A percentile compares a stretch with the other conserved stretches of the same genome.
Evolutionary conservation across 2,888 invertebrate genomes (phyloP).

Genomic region (Trissolcus japonicus): DNA sequence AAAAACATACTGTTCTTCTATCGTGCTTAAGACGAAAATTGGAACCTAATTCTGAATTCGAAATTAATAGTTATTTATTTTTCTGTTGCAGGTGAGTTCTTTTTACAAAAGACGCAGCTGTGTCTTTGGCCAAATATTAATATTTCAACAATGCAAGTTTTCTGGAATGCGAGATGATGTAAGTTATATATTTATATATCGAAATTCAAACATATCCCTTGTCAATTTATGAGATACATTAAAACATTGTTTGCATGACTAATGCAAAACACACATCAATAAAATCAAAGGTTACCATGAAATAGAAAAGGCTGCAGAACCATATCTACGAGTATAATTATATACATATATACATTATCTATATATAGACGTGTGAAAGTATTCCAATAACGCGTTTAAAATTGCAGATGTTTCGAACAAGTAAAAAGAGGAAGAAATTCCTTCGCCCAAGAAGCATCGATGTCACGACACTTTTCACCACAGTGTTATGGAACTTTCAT

Average conservation of each 20-base stretch:
- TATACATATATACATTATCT: too few species aligned
- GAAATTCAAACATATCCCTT: too few species aligned
- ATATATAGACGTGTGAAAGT: slow-evolving; percentile 32
- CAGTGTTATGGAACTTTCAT: slow-evolving; percentile 70
- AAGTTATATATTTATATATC: too few species aligned
- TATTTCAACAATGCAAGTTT: too few species aligned
- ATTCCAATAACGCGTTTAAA: slow-evolving; percentile 55
- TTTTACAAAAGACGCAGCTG: not conserved
- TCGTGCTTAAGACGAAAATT: too few species aligned
- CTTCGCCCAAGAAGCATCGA: slow-evolving; percentile 20
- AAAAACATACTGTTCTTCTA: too few species aligned
- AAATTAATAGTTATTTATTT: not conserved
- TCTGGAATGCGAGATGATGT: too few species aligned
- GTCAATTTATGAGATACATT: too few species aligned
- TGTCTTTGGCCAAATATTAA: too few species aligned
- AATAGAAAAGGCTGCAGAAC: slow-evolving; percentile 26
- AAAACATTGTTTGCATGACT: not conserved
- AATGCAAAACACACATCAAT: slow-evolving; percentile 10
- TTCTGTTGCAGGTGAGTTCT: slow-evolving; percentile 6
- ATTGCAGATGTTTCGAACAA: slow-evolving; percentile 69
- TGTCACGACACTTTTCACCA: slow-evolving; percentile 62
- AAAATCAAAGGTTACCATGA: slow-evolving; percentile 16
- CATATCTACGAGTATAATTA: slow-evolving; percentile 40
- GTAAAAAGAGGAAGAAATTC: slow-evolving; percentile 47
- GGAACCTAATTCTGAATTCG: too few species aligned